A percentile compares a stretch with the other conserved stretches of the same genome.
phyloP scores from a whole-genome alignment of 2,888 invertebrate species.

The Nomada flava region DNA sequence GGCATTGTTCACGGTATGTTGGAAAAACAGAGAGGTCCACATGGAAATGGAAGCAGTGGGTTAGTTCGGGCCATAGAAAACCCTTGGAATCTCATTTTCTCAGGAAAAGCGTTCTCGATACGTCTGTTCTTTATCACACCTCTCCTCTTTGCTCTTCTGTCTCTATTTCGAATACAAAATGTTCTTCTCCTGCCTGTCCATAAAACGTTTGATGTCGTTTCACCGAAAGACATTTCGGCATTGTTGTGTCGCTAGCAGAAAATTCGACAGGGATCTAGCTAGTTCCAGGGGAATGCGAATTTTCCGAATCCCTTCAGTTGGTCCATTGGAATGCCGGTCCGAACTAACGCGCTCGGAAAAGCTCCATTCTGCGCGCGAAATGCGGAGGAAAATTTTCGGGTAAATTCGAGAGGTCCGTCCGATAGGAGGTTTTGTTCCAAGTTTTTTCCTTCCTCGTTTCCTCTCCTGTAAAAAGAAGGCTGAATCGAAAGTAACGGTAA shows the following conservation, averaged over 20 bases:
- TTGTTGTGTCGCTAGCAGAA: slow-evolving; percentile 23
- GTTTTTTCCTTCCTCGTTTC: no score
- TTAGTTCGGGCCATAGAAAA: slow-evolving; percentile 39
- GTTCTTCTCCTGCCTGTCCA: background rate
- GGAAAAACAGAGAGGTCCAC: slow-evolving; percentile 43
- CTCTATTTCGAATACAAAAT: background rate
- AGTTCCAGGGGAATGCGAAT: slow-evolving; percentile 14
- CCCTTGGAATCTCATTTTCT: slow-evolving; percentile 59
- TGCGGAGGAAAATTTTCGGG: background rate
- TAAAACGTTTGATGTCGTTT: slow-evolving; percentile 45
- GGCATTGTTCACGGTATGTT: background rate
- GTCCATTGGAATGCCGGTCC: slow-evolving; percentile 2
- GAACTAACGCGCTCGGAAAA: background rate
- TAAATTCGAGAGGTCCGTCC: background rate
- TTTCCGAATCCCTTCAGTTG: slow-evolving; percentile 10
- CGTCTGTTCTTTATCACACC: background rate
- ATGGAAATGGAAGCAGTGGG: slow-evolving; percentile 44
- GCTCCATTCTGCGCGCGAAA: slow-evolving; percentile 5
- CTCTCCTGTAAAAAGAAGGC: background rate
- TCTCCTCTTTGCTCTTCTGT: background rate
- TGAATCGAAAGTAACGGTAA: background rate
- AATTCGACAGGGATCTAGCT: slow-evolving; percentile 26
- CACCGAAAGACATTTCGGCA: slow-evolving; percentile 19
- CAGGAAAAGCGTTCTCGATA: slow-evolving; percentile 42
- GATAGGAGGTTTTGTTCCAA: background rate